These are phyloP conservation scores for Pollachius pollachius DNA, from an alignment of 2,113 vertebrate genomes.

Conservation along the genomic window DNA sequence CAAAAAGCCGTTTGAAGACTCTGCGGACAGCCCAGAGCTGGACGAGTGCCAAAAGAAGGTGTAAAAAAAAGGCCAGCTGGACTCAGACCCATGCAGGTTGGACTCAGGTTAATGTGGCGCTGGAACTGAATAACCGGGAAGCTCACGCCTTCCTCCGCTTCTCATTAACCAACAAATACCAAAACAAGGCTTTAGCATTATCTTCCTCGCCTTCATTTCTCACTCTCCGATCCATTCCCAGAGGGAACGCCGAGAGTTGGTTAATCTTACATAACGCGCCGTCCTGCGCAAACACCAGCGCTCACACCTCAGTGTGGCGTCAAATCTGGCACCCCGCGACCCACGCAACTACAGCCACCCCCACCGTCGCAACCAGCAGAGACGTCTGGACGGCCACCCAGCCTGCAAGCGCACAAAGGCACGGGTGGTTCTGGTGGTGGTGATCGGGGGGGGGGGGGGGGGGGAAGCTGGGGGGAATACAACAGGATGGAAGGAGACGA, in stretches of 20 bases:
- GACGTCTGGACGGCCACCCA: constrained; percentile 24
- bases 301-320: constrained; percentile 59
- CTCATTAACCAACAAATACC: constrained; percentile 18
- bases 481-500: constrained; percentile 37
- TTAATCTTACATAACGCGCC: constrained; percentile 31
- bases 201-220: background rate
- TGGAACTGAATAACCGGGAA: background rate
- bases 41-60: constrained; percentile 25
- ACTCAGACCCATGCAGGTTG: constrained; percentile 20
- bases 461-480: constrained; percentile 23
- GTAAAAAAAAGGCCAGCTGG: constrained; percentile 51
- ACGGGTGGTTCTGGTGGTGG: constrained; percentile 9
- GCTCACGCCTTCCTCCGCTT: constrained; percentile 14
- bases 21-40: constrained; percentile 36
- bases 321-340: constrained; percentile 44
- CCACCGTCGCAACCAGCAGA: constrained; percentile 24
- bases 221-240: background rate
- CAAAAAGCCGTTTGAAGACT: constrained; percentile 37
- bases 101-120: constrained; percentile 24
- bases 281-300: constrained; percentile 37
- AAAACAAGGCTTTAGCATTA: constrained; percentile 7
- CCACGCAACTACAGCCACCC: constrained; percentile 29
- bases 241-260: constrained; percentile 8
- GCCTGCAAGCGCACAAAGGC: constrained; percentile 8
- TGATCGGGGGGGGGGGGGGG: constrained; percentile 18